Evolutionary conservation across 2,797 vertebrate species (phyloP), one percentile per base, ranked within the genome.

Genomic region (Onychomys torridus): DNA sequence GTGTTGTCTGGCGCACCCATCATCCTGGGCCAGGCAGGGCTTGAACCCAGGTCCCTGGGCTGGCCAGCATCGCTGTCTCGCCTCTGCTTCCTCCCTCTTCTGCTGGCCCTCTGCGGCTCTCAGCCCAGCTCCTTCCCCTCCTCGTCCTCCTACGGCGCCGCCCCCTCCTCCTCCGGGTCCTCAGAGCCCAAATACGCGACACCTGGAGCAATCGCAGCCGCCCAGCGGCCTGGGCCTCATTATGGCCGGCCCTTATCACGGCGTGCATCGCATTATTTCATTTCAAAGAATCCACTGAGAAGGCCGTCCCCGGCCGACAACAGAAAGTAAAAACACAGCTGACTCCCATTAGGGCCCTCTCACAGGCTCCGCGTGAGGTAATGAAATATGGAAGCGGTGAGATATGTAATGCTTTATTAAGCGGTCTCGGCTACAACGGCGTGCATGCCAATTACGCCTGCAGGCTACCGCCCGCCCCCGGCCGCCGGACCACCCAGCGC

Each of bases 321-420:
- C 98, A 98, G 98, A 98, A 98, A 99, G 99, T 98, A 99, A 99
- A 99, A 99, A 99, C 99, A 99, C 99, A 99, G 99, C 99, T 99
- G 99, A 99, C 99, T 99, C 99, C 99, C 99, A 99, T 99, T 99
- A 99, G 98, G 98, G 98, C 90, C 97, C 99, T 99, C 99, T 99
- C 99, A 99, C 99, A 99, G 99, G 99, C 99, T 99, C 99, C 98
- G 98, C 98, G 98, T 99, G 99, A 99, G 98, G 99, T 99, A 99
- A 99, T 99, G 99, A 99, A 99, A 99, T 99, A 99, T 99, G 99
- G 99, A 99, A 99, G 99, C 99, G 98, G 99, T 98, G 99, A 99
- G 99, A 99, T 99, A 99, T 99, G 99, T 99, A 99, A 99, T 99
- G 99, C 99, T 99, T 99, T 99, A 99, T 99, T 99, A 99, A 99